phyloP scores from a whole-genome alignment of 2,113 vertebrate species.

The Eublepharis macularius region DNA sequence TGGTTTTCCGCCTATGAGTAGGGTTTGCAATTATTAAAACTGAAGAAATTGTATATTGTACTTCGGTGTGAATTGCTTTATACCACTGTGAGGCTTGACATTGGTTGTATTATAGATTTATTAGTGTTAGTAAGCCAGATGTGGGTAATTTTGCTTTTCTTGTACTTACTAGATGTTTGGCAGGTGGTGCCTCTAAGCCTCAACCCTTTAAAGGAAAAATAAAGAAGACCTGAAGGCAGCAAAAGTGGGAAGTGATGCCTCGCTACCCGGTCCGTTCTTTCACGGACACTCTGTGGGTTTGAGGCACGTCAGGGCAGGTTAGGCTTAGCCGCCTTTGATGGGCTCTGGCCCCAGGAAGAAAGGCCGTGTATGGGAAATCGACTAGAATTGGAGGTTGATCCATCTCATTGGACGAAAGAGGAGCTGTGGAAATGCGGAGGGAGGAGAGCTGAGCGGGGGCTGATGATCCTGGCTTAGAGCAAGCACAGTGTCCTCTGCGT shows the following conservation, averaged over 20 bases:
- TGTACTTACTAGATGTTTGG: too few relatives aligned
- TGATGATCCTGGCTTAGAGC: background rate
- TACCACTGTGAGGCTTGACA: too few relatives aligned
- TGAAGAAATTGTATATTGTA: too few relatives aligned
- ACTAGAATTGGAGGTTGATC: slow-evolving; percentile 37
- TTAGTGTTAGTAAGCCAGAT: too few relatives aligned
- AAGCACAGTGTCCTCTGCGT: too few relatives aligned
- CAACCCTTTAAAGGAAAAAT: background rate
- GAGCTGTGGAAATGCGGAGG: slow-evolving; percentile 5
- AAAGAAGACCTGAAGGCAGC: background rate
- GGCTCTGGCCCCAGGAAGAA: slow-evolving; percentile 40
- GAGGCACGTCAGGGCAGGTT: slow-evolving; percentile 50
- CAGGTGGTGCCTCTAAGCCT: too few relatives aligned
- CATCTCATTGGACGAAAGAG: background rate
- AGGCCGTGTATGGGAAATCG: slow-evolving; percentile 26
- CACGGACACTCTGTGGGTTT: slow-evolving; percentile 10
- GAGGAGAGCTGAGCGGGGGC: slow-evolving; percentile 9
- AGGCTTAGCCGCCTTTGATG: slow-evolving; percentile 38
- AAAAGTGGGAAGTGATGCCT: slow-evolving; percentile 1
- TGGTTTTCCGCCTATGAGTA: too few relatives aligned
- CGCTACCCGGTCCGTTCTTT: background rate
- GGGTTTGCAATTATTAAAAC: too few relatives aligned
- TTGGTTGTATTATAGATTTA: too few relatives aligned
- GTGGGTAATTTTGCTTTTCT: background rate
- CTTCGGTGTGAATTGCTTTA: too few relatives aligned